These are phyloP conservation scores for Pelvicachromis taeniatus DNA, from an alignment of 2,113 vertebrate genomes.

Conservation along the genomic window DNA sequence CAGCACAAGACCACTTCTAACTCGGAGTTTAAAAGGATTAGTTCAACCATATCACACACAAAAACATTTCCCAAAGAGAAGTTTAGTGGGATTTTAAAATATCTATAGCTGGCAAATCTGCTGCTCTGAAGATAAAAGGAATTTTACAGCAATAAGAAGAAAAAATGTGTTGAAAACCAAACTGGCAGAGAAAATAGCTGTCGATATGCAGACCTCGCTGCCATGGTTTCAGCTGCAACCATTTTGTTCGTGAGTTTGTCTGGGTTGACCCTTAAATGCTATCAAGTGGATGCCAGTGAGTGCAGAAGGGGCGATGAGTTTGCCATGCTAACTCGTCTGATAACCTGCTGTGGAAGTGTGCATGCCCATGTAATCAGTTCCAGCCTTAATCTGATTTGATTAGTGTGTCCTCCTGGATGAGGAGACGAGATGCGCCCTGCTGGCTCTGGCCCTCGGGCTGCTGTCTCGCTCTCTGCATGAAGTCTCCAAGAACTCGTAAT, in stretches of 20 bases:
- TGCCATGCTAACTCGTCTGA: background rate
- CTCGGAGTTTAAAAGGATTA: background rate
- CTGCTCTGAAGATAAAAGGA: background rate
- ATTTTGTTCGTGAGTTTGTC: background rate
- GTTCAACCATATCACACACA: background rate
- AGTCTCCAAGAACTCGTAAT: constrained; percentile 23
- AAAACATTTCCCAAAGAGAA: background rate
- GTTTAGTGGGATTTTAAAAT: background rate
- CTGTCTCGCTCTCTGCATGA: constrained; percentile 32
- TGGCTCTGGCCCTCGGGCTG: constrained; percentile 31
- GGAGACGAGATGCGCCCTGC: constrained; percentile 19
- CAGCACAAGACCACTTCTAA: background rate
- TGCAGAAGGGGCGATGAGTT: background rate
- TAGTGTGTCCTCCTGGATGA: constrained; percentile 26
- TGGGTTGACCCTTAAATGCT: background rate
- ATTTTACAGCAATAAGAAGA: background rate
- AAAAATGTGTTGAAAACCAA: background rate
- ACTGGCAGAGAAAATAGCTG: background rate
- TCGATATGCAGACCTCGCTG: background rate
- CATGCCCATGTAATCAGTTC: constrained; percentile 3
- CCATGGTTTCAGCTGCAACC: background rate
- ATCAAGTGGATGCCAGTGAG: background rate
- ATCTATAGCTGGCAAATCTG: background rate
- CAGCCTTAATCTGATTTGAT: constrained; percentile 52
- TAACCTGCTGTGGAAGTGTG: background rate